Percentiles rank a stretch among this genome's conserved stretches.
phyloP scores from a whole-genome alignment of 2,888 invertebrate genomes.

The Marronus borbonicus region DNA sequence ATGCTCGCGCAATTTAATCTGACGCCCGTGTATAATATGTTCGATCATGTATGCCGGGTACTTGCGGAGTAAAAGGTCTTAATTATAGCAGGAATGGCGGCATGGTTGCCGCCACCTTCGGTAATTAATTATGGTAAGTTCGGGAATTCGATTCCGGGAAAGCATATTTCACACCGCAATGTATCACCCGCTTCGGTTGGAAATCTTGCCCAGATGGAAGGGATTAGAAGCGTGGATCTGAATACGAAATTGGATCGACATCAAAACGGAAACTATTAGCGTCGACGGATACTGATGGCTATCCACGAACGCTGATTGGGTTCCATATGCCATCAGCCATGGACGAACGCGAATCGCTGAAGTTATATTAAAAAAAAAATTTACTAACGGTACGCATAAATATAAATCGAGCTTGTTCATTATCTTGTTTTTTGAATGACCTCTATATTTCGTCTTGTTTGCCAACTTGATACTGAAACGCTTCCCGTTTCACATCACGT shows the following conservation, averaged over 20 bases:
- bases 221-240: slow-evolving; percentile 19
- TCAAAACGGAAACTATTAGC: slow-evolving; percentile 45
- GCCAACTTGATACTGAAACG: too few relatives aligned
- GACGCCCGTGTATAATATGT: neutral
- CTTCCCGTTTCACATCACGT: too few relatives aligned
- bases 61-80: slow-evolving; percentile 8
- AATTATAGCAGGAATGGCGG: slow-evolving; percentile 16
- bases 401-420: slow-evolving; percentile 22
- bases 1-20: neutral
- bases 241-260: slow-evolving; percentile 37
- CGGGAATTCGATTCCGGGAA: too few relatives aligned
- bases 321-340: slow-evolving; percentile 17
- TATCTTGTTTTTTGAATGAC: slow-evolving; percentile 6
- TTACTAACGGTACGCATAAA: slow-evolving; percentile 15
- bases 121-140: slow-evolving; percentile 4
- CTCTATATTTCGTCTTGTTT: too few relatives aligned
- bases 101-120: neutral
- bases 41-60: slow-evolving; percentile 5
- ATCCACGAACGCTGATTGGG: slow-evolving; percentile 17
- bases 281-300: slow-evolving; percentile 40
- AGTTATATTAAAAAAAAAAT: neutral
- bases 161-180: too few relatives aligned
- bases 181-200: neutral
- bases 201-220: neutral
- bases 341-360: neutral